These are phyloP conservation scores for Drosophila atroscutellata DNA, from an alignment of 2,888 invertebrate species.

Conservation along the genomic window DNA sequence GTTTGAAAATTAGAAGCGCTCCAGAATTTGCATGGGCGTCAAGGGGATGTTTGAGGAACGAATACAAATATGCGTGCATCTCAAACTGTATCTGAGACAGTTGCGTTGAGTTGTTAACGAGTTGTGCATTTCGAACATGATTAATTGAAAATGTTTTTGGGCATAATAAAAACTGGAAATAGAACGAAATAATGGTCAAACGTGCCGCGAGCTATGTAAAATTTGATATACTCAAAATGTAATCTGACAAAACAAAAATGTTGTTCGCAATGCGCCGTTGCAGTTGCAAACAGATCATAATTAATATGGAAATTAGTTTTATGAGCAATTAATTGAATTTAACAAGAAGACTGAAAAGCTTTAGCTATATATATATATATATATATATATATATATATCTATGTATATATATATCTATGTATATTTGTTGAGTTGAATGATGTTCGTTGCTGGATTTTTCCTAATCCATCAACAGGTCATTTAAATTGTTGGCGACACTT, in stretches of 20 bases:
- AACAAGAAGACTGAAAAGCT: background rate
- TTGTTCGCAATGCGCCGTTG: slow-evolving; percentile 41
- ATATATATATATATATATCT: no score
- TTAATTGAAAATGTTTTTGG: slow-evolving; percentile 44
- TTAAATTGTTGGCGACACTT: slow-evolving; percentile 64
- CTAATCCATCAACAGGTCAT: slow-evolving; percentile 62
- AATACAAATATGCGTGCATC: slow-evolving; percentile 14
- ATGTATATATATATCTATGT: background rate
- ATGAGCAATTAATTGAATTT: slow-evolving; percentile 62
- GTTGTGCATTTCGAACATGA: slow-evolving; percentile 55
- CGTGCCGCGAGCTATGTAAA: background rate
- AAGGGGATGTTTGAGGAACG: slow-evolving; percentile 13
- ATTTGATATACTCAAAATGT: slow-evolving; percentile 6
- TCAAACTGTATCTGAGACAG: background rate
- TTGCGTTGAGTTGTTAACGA: slow-evolving; percentile 43
- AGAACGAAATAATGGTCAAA: slow-evolving; percentile 7
- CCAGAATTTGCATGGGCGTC: slow-evolving; percentile 32
- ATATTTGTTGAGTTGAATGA: background rate
- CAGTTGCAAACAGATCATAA: slow-evolving; percentile 32
- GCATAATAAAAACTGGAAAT: slow-evolving; percentile 27
- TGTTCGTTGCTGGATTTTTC: background rate
- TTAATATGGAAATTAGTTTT: slow-evolving; percentile 56
- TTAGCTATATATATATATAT: background rate
- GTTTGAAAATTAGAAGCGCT: slow-evolving; percentile 40
- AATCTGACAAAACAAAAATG: slow-evolving; percentile 4